phyloP scores from a whole-genome alignment of 2,797 vertebrate genomes.

The Gymnocypris eckloni region DNA sequence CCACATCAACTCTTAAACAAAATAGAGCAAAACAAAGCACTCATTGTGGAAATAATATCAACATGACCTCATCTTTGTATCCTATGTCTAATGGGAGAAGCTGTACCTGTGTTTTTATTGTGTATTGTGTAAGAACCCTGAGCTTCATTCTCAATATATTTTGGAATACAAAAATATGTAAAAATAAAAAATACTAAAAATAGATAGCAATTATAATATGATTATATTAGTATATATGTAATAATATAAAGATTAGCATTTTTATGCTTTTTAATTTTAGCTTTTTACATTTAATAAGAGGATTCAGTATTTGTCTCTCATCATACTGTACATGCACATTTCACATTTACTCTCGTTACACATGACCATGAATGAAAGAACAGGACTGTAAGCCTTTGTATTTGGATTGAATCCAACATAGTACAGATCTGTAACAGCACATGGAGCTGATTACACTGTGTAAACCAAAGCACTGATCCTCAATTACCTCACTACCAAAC shows the following conservation, averaged over 20 bases:
- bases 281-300: neutral
- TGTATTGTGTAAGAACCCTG: neutral
- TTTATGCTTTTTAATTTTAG: neutral
- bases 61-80: constrained; percentile 13
- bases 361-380: neutral
- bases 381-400: neutral
- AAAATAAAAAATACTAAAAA: neutral
- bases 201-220: neutral
- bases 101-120: neutral
- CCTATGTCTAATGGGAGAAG: neutral
- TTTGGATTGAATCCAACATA: constrained; percentile 28
- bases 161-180: neutral
- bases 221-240: neutral
- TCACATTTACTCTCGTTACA: neutral
- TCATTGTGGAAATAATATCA: constrained; percentile 26
- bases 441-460: constrained; percentile 32
- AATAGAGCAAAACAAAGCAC: constrained; percentile 18
- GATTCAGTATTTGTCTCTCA: neutral
- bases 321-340: neutral
- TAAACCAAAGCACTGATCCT: constrained; percentile 34
- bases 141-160: neutral
- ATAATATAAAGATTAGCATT: neutral
- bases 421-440: constrained; percentile 7
- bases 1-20: constrained; percentile 25
- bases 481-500: constrained; percentile 40